A percentile compares a stretch with the other conserved stretches of the same genome.
Evolutionary conservation across 2,113 vertebrate species (phyloP).

Genomic region (Pterophyllum scalare): DNA sequence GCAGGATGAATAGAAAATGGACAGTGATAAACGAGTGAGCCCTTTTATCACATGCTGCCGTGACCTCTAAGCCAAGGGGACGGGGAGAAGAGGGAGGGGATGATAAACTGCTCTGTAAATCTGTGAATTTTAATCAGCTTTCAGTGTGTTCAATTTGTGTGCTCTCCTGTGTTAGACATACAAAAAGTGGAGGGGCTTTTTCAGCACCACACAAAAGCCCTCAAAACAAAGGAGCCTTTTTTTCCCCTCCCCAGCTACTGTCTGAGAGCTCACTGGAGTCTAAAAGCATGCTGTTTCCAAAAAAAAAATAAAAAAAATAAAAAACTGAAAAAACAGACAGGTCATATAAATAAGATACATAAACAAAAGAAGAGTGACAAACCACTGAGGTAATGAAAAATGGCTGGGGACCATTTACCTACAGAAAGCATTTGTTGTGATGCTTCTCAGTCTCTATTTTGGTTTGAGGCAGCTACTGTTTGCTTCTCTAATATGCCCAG

Average conservation of each 20-base stretch:
- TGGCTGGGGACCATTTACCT: conserved; percentile 18
- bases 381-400: conserved; percentile 35
- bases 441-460: conserved; percentile 17
- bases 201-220: conserved; percentile 54
- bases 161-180: conserved; percentile 49
- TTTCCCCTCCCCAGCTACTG: background rate
- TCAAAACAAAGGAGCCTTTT: conserved; percentile 52
- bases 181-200: conserved; percentile 53
- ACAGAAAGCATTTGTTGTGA: conserved; percentile 32
- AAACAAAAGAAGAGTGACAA: conserved; percentile 48
- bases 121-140: conserved; percentile 72
- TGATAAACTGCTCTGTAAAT: conserved; percentile 66
- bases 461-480: conserved; percentile 10
- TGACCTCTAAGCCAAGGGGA: conserved; percentile 60
- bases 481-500: background rate
- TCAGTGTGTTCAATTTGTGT: conserved; percentile 49
- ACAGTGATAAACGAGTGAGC: conserved; percentile 68
- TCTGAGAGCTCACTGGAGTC: conserved; percentile 41
- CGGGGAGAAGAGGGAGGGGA: background rate
- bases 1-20: conserved; percentile 52
- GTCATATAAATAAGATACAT: conserved; percentile 44
- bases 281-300: conserved; percentile 28
- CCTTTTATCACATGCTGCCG: conserved; percentile 47
- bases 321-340: conserved; percentile 1
- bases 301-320: conserved; percentile 24